These are phyloP conservation scores for Cryptus armator DNA, from an alignment of 2,888 invertebrate species.

Conservation along the genomic window DNA sequence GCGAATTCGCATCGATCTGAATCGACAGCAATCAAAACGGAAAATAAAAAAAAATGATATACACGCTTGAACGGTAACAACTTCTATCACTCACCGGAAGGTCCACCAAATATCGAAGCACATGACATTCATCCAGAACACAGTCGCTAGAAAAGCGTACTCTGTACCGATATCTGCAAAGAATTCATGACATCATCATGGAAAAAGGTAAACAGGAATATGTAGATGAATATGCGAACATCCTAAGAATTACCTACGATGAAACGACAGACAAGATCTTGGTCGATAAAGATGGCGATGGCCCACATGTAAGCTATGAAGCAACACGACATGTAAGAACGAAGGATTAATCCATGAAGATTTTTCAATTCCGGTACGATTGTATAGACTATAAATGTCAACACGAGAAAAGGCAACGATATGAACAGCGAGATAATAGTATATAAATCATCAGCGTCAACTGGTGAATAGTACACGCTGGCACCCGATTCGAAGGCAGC, in stretches of 20 bases:
- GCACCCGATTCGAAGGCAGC: fast-evolving
- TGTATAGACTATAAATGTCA: background rate
- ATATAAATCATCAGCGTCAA: background rate
- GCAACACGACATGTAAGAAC: background rate
- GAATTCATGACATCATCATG: background rate
- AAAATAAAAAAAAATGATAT: background rate
- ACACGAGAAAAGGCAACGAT: background rate
- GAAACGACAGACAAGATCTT: background rate
- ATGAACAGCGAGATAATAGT: background rate
- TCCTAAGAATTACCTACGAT: background rate
- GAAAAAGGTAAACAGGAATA: too few relatives aligned
- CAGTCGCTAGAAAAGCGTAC: background rate
- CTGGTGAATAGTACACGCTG: background rate
- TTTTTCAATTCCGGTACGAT: background rate
- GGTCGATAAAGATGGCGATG: background rate
- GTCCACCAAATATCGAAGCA: constrained; percentile 29
- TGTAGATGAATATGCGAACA: background rate
- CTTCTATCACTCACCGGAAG: background rate
- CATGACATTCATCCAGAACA: constrained; percentile 26
- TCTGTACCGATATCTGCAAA: background rate
- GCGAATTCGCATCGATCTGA: constrained; percentile 83
- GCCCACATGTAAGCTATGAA: background rate
- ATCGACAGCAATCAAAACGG: constrained; percentile 84
- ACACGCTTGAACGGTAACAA: background rate
- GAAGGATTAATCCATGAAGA: background rate